Evolutionary conservation across 2,888 invertebrate genomes (phyloP).

Genomic region (Aromia moschata): DNA sequence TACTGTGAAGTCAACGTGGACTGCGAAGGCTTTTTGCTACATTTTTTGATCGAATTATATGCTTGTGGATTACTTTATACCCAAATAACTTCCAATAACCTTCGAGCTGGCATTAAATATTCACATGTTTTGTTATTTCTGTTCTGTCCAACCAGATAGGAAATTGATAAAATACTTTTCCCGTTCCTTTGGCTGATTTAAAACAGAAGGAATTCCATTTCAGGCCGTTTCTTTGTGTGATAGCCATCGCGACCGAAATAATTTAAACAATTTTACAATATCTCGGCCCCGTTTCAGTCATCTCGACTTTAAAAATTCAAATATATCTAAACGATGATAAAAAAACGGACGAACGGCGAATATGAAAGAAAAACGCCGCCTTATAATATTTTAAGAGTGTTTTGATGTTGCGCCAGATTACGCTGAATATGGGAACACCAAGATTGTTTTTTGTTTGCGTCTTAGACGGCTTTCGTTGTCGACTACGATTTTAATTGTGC

Average conservation of each 20-base stretch:
- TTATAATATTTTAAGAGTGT: conserved; percentile 47
- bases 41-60: too few relatives aligned
- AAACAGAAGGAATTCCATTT: conserved; percentile 41
- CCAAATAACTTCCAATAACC: neutral
- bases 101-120: neutral
- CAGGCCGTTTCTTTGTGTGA: conserved; percentile 44
- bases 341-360: conserved; percentile 40
- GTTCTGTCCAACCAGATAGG: conserved; percentile 12
- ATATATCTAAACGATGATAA: conserved; percentile 44
- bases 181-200: conserved; percentile 22
- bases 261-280: conserved; percentile 51
- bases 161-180: conserved; percentile 25
- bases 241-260: conserved; percentile 43
- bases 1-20: too few relatives aligned
- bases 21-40: too few relatives aligned
- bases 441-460: conserved; percentile 19
- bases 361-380: conserved; percentile 45
- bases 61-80: too few relatives aligned
- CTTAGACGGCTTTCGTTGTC: neutral
- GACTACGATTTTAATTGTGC: neutral
- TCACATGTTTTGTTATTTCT: conserved; percentile 11
- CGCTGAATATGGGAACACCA: conserved; percentile 40
- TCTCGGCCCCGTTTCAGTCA: conserved; percentile 44
- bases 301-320: conserved; percentile 49
- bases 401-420: conserved; percentile 47